phyloP scores from a whole-genome alignment of 2,113 vertebrate genomes.

The Tupaia tana region DNA sequence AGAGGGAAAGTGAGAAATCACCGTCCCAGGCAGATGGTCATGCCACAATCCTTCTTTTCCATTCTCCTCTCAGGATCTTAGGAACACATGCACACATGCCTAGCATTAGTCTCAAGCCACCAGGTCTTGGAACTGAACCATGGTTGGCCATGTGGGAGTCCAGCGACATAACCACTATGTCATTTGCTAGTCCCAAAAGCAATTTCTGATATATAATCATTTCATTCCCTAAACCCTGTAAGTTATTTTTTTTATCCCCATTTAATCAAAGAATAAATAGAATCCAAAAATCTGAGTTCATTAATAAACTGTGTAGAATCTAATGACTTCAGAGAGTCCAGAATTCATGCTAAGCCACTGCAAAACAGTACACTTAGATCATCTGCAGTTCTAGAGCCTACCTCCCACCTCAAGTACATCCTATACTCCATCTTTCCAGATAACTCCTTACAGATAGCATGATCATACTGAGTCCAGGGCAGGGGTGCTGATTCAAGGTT shows the following conservation, averaged over 20 bases:
- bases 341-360: background rate
- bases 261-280: background rate
- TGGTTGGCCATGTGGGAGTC: no score
- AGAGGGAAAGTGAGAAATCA: no score
- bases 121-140: no score
- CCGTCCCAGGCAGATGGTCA: no score
- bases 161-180: no score
- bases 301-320: background rate
- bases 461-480: background rate
- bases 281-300: background rate
- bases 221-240: background rate
- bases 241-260: background rate
- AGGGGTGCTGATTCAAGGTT: background rate
- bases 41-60: no score
- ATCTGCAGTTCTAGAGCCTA: background rate
- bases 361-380: background rate
- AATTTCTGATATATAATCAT: background rate
- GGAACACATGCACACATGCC: no score
- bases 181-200: background rate
- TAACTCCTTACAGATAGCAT: background rate
- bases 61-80: no score
- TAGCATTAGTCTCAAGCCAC: no score
- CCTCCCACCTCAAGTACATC: background rate
- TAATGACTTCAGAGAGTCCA: background rate
- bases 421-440: background rate